Evolutionary conservation across 2,888 invertebrate species (phyloP).

Genomic region (Beris chalybata): DNA sequence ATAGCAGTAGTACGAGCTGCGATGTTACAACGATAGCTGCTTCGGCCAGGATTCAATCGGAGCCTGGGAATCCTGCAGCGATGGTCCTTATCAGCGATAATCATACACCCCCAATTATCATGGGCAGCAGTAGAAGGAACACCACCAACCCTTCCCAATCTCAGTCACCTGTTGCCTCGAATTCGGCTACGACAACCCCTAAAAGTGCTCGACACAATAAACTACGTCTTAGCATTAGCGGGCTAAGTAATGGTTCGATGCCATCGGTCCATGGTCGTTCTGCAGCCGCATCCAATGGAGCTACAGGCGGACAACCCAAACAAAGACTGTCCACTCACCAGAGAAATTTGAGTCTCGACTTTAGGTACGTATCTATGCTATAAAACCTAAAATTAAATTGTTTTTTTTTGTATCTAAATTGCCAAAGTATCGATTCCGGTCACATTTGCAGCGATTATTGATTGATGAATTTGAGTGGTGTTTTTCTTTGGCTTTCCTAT

Average conservation of each 20-base stretch:
- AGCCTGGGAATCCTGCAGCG: no score
- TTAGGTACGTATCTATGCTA: slow-evolving; percentile 64
- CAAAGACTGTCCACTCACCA: slow-evolving; percentile 65
- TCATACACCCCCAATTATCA: slow-evolving; percentile 35
- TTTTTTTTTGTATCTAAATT: no score
- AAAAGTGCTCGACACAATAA: slow-evolving; percentile 53
- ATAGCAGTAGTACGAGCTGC: slow-evolving; percentile 28
- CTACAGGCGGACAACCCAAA: slow-evolving; percentile 48
- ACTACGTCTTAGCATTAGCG: slow-evolving; percentile 54
- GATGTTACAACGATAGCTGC: slow-evolving; percentile 29
- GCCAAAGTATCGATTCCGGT: no score
- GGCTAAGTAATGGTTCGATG: slow-evolving; percentile 52
- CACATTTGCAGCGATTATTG: no score
- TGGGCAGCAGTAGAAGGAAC: slow-evolving; percentile 24
- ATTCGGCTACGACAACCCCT: slow-evolving; percentile 53
- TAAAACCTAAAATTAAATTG: no score
- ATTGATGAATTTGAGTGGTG: no score
- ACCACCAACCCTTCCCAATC: neutral
- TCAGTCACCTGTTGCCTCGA: slow-evolving; percentile 41
- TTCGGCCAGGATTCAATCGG: neutral
- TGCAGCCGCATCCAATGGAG: slow-evolving; percentile 37
- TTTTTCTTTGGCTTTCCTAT: no score
- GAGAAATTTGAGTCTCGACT: slow-evolving; percentile 86
- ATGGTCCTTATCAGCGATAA: slow-evolving; percentile 13
- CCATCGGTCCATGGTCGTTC: slow-evolving; percentile 56